Conservation (phyloP, 2,888 invertebrate species). For the Proisotoma minuta region DNA sequence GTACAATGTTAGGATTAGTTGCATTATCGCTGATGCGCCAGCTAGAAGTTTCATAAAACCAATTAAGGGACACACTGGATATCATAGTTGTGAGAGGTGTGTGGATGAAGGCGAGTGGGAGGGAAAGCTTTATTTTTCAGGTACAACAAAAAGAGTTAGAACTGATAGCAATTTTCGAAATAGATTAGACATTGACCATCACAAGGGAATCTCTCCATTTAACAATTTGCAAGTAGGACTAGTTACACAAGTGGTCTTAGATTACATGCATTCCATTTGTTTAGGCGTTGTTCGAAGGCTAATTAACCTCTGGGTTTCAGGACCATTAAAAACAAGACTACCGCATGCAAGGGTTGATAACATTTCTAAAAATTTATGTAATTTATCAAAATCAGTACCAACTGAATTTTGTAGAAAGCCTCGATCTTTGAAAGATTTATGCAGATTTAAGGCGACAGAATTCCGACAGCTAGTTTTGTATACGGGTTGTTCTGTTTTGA, state of each 20-base stretch:
- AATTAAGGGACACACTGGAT: slow-evolving; percentile 2
- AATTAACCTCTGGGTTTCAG: neutral
- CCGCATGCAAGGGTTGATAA: neutral
- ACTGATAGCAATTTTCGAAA: neutral
- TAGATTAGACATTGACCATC: slow-evolving; percentile 2
- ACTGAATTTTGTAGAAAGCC: neutral
- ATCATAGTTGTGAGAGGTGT: slow-evolving; percentile 21
- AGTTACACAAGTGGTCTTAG: neutral
- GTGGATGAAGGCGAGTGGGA: slow-evolving; percentile 14
- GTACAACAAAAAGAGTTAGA: neutral
- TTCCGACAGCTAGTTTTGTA: neutral
- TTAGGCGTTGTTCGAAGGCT: too few relatives aligned
- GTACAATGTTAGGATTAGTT: slow-evolving; percentile 10
- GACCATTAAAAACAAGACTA: neutral
- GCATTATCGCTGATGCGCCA: slow-evolving; percentile 22
- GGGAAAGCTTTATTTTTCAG: slow-evolving; percentile 5
- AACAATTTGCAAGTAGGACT: neutral
- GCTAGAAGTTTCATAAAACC: slow-evolving; percentile 19
- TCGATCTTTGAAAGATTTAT: too few relatives aligned
- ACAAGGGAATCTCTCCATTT: slow-evolving; percentile 1
- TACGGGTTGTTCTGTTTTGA: neutral
- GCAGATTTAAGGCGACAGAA: too few relatives aligned
- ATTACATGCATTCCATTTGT: slow-evolving; percentile 16
- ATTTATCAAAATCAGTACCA: neutral
- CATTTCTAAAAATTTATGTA: neutral